Base-by-base conservation (phyloP, 1,140 invertebrate genomes). In the Heliothis subflexa region DNA sequence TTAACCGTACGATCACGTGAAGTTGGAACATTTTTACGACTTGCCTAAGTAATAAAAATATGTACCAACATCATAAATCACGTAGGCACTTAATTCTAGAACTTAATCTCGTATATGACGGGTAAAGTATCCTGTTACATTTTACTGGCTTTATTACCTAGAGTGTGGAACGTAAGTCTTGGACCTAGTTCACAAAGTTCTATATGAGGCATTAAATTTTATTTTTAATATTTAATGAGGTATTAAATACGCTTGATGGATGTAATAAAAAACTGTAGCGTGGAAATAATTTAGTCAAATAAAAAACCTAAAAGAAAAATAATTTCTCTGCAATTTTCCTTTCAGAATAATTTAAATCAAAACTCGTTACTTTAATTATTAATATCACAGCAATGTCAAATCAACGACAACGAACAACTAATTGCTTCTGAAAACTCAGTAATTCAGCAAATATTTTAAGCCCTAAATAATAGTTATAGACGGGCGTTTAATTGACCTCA, bases 71-170 rank as follows among this genome's bases (percentile, higher is more conserved):
- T 50, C 12, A 68, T 50, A 68, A 68, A 50, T 68, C 64, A 68
- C 9, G 13, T 9, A 16, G n/a, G 64, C 18, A 50, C 64, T 68
- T 68, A 68, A 50, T 68, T 68, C 45, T 47, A 13, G 10, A 45
- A 64, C 33, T 21, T 50, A 50, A 68, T 50, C 45, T 50, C 16
- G 12, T 14, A 68, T 57, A 68, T 68, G 64, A 68, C 64, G 64
- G 40, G 45, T 47, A 49, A 66, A 47, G 62, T 68, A 68, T 68
- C 11, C 45, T 10, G 45, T 18, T 49, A 50, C 49, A 68, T 68
- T 14, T 68, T 49, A 50, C 45, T 50, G 12, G 47, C 64, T 64
- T 68, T 68, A 68, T 25, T 50, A 68, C 64, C 16, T 50, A 50
- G 45, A 14, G 45, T 18, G 18, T 68, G 64, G 13, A 33, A 25